A percentile compares a stretch with the other conserved stretches of the same genome.
These are phyloP conservation scores for Xestia c-nigrum DNA, from an alignment of 2,888 invertebrate species.

Conservation along the genomic window DNA sequence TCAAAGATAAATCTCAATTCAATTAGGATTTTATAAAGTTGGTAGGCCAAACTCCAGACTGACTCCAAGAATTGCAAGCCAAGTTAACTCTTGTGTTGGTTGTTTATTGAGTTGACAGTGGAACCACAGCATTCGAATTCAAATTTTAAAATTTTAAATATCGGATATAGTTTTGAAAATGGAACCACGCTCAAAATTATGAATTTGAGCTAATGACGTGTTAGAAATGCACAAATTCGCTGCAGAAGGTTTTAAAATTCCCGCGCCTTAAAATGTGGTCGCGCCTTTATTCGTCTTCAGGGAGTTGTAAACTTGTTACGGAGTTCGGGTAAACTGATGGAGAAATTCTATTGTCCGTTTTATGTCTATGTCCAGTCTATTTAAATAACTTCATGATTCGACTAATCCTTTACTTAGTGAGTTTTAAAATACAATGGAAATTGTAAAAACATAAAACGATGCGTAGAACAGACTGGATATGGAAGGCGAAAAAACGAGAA, in stretches of 20 bases:
- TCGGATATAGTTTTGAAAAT: background rate
- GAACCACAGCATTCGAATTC: background rate
- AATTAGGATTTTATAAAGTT: background rate
- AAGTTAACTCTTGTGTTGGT: background rate
- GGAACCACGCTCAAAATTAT: too few relatives aligned
- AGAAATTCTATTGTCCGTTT: constrained; percentile 61
- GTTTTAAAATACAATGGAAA: background rate
- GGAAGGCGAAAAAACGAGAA: background rate
- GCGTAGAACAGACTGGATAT: background rate
- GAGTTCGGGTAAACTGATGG: constrained; percentile 70
- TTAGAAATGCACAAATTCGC: background rate
- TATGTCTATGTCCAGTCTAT: constrained; percentile 67
- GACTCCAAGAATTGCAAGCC: background rate
- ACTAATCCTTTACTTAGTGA: constrained; percentile 21
- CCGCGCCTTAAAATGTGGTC: background rate
- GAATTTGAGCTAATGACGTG: background rate
- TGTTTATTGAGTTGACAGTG: background rate
- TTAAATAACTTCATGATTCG: constrained; percentile 32
- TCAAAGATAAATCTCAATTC: too few relatives aligned
- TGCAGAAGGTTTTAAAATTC: background rate
- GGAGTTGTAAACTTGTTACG: constrained; percentile 74
- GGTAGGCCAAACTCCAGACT: background rate
- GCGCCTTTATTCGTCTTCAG: constrained; percentile 24
- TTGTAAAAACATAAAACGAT: background rate
- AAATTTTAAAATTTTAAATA: background rate